A percentile compares a stretch with the other conserved stretches of the same genome.
Evolutionary conservation across 1,140 invertebrate species (phyloP).

Genomic region (Scaptomyza hsui): DNA sequence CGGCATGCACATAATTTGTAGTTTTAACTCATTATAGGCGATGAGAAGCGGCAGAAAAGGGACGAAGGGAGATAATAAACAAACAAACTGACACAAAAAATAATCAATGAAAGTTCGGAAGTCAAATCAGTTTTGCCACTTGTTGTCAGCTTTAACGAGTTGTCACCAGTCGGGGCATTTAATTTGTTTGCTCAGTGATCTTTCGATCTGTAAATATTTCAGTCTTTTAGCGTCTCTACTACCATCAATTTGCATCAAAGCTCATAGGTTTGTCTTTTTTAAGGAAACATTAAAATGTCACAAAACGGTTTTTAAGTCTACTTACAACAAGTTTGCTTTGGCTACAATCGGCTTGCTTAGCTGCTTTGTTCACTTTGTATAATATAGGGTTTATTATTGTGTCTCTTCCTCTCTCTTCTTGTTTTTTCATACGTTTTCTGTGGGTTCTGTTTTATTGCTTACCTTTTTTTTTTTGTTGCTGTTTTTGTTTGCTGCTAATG

Average conservation of each 20-base stretch:
- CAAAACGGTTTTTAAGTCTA: conserved; percentile 25
- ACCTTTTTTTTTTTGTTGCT: conserved; percentile 57
- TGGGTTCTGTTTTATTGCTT: conserved; percentile 18
- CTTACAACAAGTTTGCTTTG: conserved; percentile 40
- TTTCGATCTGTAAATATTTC: conserved; percentile 1
- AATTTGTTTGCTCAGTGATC: not conserved
- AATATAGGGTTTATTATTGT: not conserved
- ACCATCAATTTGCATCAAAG: conserved; percentile 43
- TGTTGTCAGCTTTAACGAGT: conserved; percentile 43
- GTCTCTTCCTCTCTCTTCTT: not conserved
- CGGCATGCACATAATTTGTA: conserved; percentile 70
- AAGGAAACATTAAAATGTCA: conserved; percentile 16
- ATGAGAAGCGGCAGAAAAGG: not conserved
- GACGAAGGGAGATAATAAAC: not conserved
- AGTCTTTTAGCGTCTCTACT: not conserved
- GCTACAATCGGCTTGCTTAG: conserved; percentile 24
- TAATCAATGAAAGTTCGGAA: conserved; percentile 43
- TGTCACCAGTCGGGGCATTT: conserved; percentile 25
- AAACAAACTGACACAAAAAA: not conserved
- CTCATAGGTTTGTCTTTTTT: conserved; percentile 28
- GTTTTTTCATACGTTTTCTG: conserved; percentile 24
- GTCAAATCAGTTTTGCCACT: conserved; percentile 41
- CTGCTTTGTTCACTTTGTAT: conserved; percentile 17
- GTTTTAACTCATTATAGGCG: conserved; percentile 41
- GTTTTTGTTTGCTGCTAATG: conserved; percentile 31